Conservation (phyloP, 2,113 vertebrate species). For the Tauraco erythrolophus region DNA sequence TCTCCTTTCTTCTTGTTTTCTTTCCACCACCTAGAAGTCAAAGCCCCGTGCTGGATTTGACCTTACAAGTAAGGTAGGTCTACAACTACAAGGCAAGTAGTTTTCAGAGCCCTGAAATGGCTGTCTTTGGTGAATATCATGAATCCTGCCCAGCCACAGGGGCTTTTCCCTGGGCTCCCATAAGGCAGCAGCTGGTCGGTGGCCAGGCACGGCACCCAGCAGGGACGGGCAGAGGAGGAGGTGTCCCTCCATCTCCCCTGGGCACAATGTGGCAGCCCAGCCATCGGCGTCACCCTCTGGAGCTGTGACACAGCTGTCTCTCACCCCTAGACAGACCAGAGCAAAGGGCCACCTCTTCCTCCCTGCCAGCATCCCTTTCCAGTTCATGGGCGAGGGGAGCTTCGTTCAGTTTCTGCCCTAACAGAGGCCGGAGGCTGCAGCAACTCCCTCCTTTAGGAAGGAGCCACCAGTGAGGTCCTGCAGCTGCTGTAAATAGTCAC, state of each 20-base stretch:
- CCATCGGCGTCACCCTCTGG: not conserved
- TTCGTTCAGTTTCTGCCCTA: accelerated
- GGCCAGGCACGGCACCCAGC: not conserved
- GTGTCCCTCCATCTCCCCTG: accelerated
- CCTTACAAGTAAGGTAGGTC: not conserved
- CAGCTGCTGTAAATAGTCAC: slow-evolving; percentile 45
- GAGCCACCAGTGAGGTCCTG: slow-evolving; percentile 18
- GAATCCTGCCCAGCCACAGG: not conserved
- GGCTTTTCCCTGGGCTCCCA: not conserved
- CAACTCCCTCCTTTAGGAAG: not conserved
- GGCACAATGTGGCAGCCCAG: accelerated
- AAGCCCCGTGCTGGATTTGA: not conserved
- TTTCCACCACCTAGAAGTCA: not conserved
- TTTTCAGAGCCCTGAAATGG: not conserved
- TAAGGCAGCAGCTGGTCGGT: not conserved
- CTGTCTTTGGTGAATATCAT: not conserved
- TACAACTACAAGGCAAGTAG: too few relatives aligned
- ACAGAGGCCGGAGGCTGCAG: not conserved
- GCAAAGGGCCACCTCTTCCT: not conserved
- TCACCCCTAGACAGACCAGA: not conserved
- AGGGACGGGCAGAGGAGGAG: not conserved
- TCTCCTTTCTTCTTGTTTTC: not conserved
- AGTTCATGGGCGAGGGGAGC: not conserved
- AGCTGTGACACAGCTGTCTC: not conserved
- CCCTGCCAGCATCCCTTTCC: not conserved